Evolutionary conservation across 2,888 invertebrate genomes (phyloP).

Genomic region (Phytoseiulus persimilis): DNA sequence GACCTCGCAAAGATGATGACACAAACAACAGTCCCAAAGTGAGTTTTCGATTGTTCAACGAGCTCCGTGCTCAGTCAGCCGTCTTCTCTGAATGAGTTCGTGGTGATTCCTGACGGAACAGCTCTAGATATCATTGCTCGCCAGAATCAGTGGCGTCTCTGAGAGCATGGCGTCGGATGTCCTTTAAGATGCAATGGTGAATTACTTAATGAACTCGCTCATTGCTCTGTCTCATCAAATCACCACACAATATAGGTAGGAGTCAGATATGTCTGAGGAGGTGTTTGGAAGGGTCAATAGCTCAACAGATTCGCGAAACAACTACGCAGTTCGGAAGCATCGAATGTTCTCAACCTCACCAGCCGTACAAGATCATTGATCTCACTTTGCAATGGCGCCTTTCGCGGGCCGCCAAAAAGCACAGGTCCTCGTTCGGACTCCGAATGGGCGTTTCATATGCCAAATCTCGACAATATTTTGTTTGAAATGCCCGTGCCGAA

Average conservation of each 20-base stretch:
- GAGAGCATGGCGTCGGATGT: background rate
- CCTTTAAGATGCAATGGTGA: background rate
- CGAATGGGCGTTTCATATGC: too few species aligned
- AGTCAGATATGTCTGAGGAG: background rate
- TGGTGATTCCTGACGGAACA: background rate
- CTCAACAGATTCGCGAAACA: background rate
- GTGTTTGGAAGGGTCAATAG: background rate
- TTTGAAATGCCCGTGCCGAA: too few species aligned
- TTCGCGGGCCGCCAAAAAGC: too few species aligned
- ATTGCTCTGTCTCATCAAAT: background rate
- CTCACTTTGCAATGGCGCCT: background rate
- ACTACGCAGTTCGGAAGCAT: background rate
- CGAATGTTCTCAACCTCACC: background rate
- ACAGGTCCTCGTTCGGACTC: too few species aligned
- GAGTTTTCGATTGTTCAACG: background rate
- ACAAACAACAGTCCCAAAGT: conserved; percentile 34
- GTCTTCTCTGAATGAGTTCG: background rate
- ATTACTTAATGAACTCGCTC: background rate
- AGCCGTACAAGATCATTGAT: background rate
- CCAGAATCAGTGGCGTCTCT: background rate
- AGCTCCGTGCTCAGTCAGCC: background rate
- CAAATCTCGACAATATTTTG: too few species aligned
- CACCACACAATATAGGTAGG: background rate
- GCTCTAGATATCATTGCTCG: background rate
- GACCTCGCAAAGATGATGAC: conserved; percentile 33